Percentiles rank a stretch among this genome's conserved stretches.
Evolutionary conservation across 2,113 vertebrate genomes (phyloP).

Genomic region (Cyprichromis sp.): DNA sequence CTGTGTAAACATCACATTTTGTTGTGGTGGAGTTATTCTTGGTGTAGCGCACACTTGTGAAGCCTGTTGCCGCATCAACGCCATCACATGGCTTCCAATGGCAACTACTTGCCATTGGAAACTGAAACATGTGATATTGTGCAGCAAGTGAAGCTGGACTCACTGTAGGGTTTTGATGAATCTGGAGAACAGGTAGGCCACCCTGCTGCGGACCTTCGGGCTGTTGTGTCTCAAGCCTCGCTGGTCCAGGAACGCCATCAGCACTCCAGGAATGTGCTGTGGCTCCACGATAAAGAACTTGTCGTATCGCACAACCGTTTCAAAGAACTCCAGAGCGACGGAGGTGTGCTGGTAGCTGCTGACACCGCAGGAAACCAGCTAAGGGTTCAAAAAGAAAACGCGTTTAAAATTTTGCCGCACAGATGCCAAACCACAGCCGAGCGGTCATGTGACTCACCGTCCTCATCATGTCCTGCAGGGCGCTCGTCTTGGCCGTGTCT

Average conservation of each 20-base stretch:
- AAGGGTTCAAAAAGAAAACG: not conserved
- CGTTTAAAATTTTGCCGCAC: not conserved
- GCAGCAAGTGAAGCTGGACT: conserved; percentile 55
- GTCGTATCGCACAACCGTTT: conserved; percentile 93
- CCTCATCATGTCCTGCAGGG: conserved; percentile 97
- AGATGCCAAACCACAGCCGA: not conserved
- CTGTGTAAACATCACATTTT: not conserved
- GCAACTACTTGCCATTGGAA: not conserved
- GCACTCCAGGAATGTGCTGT: conserved; percentile 88
- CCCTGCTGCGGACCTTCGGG: conserved; percentile 93
- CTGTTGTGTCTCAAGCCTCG: conserved; percentile 90
- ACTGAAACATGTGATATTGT: not conserved
- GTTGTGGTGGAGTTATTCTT: not conserved
- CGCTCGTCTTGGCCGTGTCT: conserved; percentile 86
- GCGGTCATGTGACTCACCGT: conserved; percentile 70
- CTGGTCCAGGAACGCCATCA: conserved; percentile 98
- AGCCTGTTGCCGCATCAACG: not conserved
- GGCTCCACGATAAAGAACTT: conserved; percentile 96
- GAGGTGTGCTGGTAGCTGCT: conserved; percentile 91
- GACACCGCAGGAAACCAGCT: conserved; percentile 91
- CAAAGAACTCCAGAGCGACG: conserved; percentile 94
- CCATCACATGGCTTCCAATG: not conserved
- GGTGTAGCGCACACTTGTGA: not conserved
- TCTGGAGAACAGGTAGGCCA: conserved; percentile 93
- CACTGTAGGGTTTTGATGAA: conserved; percentile 97